A percentile compares a stretch with the other conserved stretches of the same genome.
phyloP scores from a whole-genome alignment of 2,797 vertebrate genomes.

The Helicolenus hilgendorfi region DNA sequence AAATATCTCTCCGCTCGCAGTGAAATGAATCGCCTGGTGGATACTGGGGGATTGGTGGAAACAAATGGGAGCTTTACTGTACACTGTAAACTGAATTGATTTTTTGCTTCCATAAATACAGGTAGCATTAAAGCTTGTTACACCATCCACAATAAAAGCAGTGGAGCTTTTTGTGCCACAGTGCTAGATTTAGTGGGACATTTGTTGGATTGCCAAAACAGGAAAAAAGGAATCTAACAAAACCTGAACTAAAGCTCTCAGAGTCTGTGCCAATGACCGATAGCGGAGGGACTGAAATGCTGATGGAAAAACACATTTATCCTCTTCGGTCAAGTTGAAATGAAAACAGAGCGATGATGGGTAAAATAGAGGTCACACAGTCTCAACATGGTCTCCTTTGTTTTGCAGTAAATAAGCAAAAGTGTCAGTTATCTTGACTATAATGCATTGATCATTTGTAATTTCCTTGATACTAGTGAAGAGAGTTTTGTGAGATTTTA shows the following conservation, averaged over 20 bases:
- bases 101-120: constrained; percentile 17
- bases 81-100: constrained; percentile 28
- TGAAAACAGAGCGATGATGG: not conserved
- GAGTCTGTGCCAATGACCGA: not conserved
- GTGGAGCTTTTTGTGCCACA: not conserved
- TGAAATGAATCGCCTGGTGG: not conserved
- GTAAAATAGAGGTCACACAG: not conserved
- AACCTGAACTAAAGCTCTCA: not conserved
- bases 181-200: not conserved
- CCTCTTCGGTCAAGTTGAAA: not conserved
- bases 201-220: not conserved
- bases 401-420: not conserved
- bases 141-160: not conserved
- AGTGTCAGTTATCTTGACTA: not conserved
- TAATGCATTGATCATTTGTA: not conserved
- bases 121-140: constrained; percentile 6
- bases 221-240: not conserved
- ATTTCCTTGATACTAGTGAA: not conserved
- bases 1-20: constrained; percentile 3
- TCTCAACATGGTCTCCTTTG: not conserved
- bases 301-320: not conserved
- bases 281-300: not conserved
- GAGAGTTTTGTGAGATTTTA: not conserved
- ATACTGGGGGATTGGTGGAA: not conserved
- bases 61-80: constrained; percentile 40